phyloP scores from a whole-genome alignment of 2,113 vertebrate genomes.

The Phalacrocorax carbo region DNA sequence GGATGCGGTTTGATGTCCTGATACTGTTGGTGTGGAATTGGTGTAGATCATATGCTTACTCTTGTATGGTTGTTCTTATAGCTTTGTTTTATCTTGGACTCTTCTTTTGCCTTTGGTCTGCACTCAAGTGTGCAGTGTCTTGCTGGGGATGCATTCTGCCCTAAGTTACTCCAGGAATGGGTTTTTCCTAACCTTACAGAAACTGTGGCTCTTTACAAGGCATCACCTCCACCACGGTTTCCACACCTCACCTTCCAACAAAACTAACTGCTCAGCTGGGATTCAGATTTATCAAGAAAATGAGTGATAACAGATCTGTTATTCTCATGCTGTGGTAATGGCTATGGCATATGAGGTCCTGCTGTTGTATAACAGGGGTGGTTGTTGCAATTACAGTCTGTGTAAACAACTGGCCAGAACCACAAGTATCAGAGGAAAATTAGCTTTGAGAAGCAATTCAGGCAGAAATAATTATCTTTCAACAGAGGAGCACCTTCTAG shows the following conservation, averaged over 20 bases:
- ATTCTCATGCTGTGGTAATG: not conserved
- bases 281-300: not conserved
- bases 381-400: not conserved
- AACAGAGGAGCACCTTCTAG: slow-evolving; percentile 64
- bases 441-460: not conserved
- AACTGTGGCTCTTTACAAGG: not conserved
- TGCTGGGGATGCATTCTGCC: not conserved
- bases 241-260: not conserved
- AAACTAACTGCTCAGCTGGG: not conserved
- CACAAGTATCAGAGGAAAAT: not conserved
- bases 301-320: not conserved
- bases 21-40: not conserved
- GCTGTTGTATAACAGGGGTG: not conserved
- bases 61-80: not conserved
- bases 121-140: not conserved
- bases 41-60: not conserved
- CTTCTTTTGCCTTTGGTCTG: not conserved
- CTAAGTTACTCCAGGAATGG: not conserved
- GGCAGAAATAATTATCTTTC: not conserved
- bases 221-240: not conserved
- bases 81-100: not conserved
- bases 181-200: not conserved
- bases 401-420: not conserved
- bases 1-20: not conserved
- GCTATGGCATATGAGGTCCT: not conserved